phyloP scores from a whole-genome alignment of 2,888 invertebrate genomes.

The Drosophila kokeensis region DNA sequence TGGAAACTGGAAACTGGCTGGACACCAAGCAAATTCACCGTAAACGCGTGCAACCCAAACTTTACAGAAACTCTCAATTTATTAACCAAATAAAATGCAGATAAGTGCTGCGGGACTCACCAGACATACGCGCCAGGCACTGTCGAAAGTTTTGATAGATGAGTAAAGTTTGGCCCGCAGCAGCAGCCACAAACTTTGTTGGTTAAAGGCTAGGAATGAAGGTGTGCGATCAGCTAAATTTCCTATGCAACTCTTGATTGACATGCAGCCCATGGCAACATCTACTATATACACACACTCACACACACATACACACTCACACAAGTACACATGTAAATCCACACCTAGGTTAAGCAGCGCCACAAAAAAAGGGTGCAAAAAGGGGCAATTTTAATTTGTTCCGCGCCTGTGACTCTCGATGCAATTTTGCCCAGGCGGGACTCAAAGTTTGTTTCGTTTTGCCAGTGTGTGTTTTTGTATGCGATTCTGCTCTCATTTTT shows the following conservation, averaged over 20 bases:
- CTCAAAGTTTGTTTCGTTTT: slow-evolving; percentile 19
- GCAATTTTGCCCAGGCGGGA: slow-evolving; percentile 57
- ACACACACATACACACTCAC: no score
- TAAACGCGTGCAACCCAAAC: slow-evolving; percentile 46
- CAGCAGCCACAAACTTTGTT: slow-evolving; percentile 38
- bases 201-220: slow-evolving; percentile 10
- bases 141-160: slow-evolving; percentile 69
- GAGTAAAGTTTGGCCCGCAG: slow-evolving; percentile 48
- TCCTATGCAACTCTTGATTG: slow-evolving; percentile 54
- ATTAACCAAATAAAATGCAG: slow-evolving; percentile 79
- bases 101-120: slow-evolving; percentile 59
- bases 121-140: slow-evolving; percentile 66
- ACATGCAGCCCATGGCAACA: slow-evolving; percentile 36
- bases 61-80: slow-evolving; percentile 73
- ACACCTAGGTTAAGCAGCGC: slow-evolving; percentile 43
- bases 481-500: slow-evolving; percentile 55
- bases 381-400: slow-evolving; percentile 70
- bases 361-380: slow-evolving; percentile 1
- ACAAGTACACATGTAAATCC: slow-evolving; percentile 2
- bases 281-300: slow-evolving; percentile 3
- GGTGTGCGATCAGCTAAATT: slow-evolving; percentile 42
- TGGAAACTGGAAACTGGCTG: slow-evolving; percentile 48
- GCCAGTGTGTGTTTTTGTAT: slow-evolving; percentile 10
- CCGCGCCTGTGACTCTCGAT: slow-evolving; percentile 69
- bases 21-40: slow-evolving; percentile 20